Percentiles rank a stretch among this genome's conserved stretches.
Conservation (phyloP, 1,140 invertebrate genomes). For the Hycleus cichorii region DNA sequence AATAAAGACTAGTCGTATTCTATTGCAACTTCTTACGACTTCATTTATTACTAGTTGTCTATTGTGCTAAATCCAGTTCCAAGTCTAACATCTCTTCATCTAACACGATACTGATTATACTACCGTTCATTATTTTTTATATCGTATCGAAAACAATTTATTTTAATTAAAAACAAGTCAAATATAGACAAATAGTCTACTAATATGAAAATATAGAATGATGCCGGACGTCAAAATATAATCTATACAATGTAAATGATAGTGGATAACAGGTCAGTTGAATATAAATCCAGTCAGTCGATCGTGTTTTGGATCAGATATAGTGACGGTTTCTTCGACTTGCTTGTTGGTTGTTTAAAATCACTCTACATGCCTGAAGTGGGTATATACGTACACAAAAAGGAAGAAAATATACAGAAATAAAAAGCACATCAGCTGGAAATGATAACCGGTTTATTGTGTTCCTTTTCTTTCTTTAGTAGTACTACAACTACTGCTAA, state of each 20-base stretch:
- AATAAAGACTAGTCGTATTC: constrained; percentile 3
- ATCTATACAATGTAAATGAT: constrained; percentile 28
- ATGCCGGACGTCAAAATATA: constrained; percentile 19
- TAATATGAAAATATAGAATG: constrained; percentile 1
- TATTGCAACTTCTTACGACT: constrained; percentile 3
- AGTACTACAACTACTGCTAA: constrained; percentile 38
- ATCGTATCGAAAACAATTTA: neutral
- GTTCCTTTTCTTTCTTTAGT: constrained; percentile 34
- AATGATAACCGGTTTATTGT: constrained; percentile 38
- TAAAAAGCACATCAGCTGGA: constrained; percentile 41
- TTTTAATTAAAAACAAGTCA: constrained; percentile 1
- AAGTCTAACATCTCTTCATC: neutral
- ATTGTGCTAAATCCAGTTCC: constrained; percentile 6
- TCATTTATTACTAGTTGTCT: constrained; percentile 9
- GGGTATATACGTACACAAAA: constrained; percentile 32
- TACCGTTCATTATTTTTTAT: neutral
- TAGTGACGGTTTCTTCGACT: constrained; percentile 12
- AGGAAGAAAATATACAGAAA: constrained; percentile 32
- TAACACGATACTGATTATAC: too few relatives aligned
- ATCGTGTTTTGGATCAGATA: constrained; percentile 17
- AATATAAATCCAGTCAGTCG: constrained; percentile 26
- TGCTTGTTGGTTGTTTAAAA: constrained; percentile 25
- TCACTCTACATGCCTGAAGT: constrained; percentile 33
- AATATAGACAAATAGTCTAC: neutral
- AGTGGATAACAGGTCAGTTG: constrained; percentile 29